A percentile compares a stretch with the other conserved stretches of the same genome.
phyloP scores from a whole-genome alignment of 2,888 invertebrate genomes.

The Argyra leucocephala region DNA sequence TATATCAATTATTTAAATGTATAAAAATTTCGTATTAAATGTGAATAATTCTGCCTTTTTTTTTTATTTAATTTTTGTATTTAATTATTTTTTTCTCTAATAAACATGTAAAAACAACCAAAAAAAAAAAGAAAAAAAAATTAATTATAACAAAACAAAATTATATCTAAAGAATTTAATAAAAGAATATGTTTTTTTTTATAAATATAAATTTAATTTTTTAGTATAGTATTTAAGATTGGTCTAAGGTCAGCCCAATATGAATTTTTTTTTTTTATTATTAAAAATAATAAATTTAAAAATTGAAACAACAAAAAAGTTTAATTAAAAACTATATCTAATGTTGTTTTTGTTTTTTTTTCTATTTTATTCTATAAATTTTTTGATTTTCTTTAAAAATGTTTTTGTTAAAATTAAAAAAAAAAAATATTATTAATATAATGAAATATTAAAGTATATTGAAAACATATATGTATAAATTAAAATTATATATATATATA shows the following conservation, averaged over 20 bases:
- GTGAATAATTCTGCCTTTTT: too few species aligned
- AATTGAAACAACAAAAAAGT: slow-evolving; percentile 18
- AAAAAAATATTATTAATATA: slow-evolving; percentile 21
- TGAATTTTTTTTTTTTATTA: slow-evolving; percentile 30
- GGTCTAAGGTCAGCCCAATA: slow-evolving; percentile 17
- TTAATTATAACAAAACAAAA: not conserved
- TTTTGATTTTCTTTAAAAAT: slow-evolving; percentile 9
- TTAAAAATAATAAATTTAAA: slow-evolving; percentile 9
- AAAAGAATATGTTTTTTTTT: slow-evolving; percentile 16
- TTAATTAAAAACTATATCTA: too few species aligned
- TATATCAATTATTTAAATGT: too few species aligned
- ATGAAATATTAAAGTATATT: slow-evolving; percentile 18
- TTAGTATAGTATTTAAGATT: slow-evolving; percentile 10
- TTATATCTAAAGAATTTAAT: not conserved
- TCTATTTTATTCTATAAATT: slow-evolving; percentile 17
- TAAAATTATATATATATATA: slow-evolving; percentile 14
- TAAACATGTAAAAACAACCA: slow-evolving; percentile 16
- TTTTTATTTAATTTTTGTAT: slow-evolving; percentile 19
- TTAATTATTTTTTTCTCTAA: slow-evolving; percentile 23
- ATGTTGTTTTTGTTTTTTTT: too few species aligned
- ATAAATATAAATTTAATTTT: slow-evolving; percentile 13
- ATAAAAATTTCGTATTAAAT: too few species aligned
- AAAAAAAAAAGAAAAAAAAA: slow-evolving; percentile 19
- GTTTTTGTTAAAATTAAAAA: slow-evolving; percentile 19
- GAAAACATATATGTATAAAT: slow-evolving; percentile 16